Conservation (phyloP, 2,113 vertebrate genomes). For the Tragelaphus scriptus region DNA sequence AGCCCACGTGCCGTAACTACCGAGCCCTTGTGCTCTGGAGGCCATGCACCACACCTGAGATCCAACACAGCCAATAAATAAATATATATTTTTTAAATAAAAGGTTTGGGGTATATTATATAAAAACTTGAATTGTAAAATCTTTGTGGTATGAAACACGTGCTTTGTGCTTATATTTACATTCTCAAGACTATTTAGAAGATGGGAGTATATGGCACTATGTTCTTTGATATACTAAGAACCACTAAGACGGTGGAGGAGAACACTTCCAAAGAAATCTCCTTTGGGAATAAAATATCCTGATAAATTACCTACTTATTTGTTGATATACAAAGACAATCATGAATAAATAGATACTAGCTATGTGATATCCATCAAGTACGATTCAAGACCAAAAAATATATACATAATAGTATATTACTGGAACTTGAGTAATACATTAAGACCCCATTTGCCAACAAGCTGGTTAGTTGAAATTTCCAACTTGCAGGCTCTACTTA, state of each 20-base stretch:
- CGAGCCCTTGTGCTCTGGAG: not conserved
- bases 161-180: not conserved
- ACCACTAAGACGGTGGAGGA: not conserved
- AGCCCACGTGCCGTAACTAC: fast-evolving
- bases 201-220: not conserved
- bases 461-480: not conserved
- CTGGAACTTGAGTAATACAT: not conserved
- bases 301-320: not conserved
- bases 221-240: not conserved
- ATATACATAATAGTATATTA: not conserved
- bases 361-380: not conserved
- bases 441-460: not conserved
- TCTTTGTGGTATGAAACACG: not conserved
- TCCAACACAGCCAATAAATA: not conserved
- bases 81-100: not conserved
- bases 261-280: not conserved
- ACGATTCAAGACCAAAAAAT: not conserved
- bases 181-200: not conserved
- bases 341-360: not conserved
- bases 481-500: not conserved
- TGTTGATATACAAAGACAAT: not conserved
- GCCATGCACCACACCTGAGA: not conserved
- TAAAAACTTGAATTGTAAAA: not conserved
- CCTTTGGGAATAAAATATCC: not conserved
- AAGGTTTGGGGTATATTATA: not conserved